A percentile compares a stretch with the other conserved stretches of the same genome.
These are phyloP conservation scores for Eurystomus gularis DNA, from an alignment of 2,113 vertebrate genomes.

Conservation along the genomic window DNA sequence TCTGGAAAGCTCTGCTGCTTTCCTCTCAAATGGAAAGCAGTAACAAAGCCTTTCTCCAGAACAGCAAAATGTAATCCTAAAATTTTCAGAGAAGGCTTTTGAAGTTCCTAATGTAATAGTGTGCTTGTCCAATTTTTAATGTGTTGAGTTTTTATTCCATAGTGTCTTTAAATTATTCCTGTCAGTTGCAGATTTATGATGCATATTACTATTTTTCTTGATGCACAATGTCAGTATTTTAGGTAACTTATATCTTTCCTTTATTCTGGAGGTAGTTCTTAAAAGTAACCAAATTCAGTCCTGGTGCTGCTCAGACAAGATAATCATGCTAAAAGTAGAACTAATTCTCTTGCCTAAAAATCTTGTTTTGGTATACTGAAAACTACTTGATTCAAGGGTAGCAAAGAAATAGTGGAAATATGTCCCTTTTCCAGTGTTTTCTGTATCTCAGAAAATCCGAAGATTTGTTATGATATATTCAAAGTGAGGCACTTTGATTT, in stretches of 20 bases:
- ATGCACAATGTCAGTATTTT: not conserved
- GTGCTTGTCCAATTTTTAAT: not conserved
- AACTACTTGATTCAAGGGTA: not conserved
- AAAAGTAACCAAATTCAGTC: not conserved
- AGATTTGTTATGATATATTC: not conserved
- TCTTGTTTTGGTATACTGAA: not conserved
- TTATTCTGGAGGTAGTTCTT: not conserved
- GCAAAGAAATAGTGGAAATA: not conserved
- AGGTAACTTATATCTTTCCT: not conserved
- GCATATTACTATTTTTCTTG: not conserved
- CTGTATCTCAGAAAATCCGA: not conserved
- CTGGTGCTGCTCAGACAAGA: not conserved
- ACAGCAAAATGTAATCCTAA: not conserved
- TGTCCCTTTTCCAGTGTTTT: not conserved
- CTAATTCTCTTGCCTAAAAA: not conserved
- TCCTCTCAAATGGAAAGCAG: slow-evolving; percentile 62
- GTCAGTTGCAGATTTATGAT: not conserved
- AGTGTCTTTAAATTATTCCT: not conserved
- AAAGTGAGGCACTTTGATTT: not conserved
- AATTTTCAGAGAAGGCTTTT: not conserved
- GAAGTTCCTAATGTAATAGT: not conserved
- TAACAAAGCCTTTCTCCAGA: slow-evolving; percentile 35
- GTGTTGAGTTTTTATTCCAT: not conserved
- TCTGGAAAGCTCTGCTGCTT: slow-evolving; percentile 62
- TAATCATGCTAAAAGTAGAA: not conserved